Conservation (phyloP, 2,888 invertebrate species). For the Eumerus sabulonum region DNA sequence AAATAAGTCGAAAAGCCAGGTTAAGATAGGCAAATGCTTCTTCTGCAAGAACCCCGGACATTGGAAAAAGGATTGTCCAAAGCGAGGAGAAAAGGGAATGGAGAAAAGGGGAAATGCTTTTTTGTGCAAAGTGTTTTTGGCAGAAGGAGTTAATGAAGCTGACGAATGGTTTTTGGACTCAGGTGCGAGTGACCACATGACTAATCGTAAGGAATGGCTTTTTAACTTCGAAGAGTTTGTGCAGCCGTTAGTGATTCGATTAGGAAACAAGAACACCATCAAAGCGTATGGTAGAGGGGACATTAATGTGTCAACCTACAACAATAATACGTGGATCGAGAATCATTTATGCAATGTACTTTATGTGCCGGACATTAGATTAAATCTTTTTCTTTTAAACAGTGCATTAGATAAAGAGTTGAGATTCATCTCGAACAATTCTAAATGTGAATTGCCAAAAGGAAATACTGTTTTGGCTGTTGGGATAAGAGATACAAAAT, state of each 20-base stretch:
- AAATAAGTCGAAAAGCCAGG: slow-evolving; percentile 1
- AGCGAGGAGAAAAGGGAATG: background rate
- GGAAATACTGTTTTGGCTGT: slow-evolving; percentile 1
- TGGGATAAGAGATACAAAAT: background rate
- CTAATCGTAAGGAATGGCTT: slow-evolving; percentile 26
- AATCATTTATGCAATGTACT: slow-evolving; percentile 62
- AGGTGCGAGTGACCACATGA: slow-evolving; percentile 63
- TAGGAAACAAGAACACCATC: background rate
- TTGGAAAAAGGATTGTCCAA: slow-evolving; percentile 13
- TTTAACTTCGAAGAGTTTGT: slow-evolving; percentile 18
- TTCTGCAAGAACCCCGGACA: too few species aligned
- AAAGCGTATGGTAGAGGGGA: slow-evolving; percentile 35
- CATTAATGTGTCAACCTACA: slow-evolving; percentile 60
- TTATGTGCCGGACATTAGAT: slow-evolving; percentile 56
- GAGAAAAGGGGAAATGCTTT: slow-evolving; percentile 1
- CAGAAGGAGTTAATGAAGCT: slow-evolving; percentile 17
- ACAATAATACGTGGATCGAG: slow-evolving; percentile 55
- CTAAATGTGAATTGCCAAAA: slow-evolving; percentile 6
- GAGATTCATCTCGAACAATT: slow-evolving; percentile 25
- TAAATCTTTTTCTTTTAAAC: slow-evolving; percentile 67
- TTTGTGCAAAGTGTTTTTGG: slow-evolving; percentile 10
- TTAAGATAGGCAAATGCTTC: background rate
- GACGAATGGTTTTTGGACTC: slow-evolving; percentile 21
- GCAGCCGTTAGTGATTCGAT: background rate
- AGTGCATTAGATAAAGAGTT: slow-evolving; percentile 57